These are phyloP conservation scores for Petrolisthes manimaculis DNA, from an alignment of 2,888 invertebrate species.

Conservation along the genomic window DNA sequence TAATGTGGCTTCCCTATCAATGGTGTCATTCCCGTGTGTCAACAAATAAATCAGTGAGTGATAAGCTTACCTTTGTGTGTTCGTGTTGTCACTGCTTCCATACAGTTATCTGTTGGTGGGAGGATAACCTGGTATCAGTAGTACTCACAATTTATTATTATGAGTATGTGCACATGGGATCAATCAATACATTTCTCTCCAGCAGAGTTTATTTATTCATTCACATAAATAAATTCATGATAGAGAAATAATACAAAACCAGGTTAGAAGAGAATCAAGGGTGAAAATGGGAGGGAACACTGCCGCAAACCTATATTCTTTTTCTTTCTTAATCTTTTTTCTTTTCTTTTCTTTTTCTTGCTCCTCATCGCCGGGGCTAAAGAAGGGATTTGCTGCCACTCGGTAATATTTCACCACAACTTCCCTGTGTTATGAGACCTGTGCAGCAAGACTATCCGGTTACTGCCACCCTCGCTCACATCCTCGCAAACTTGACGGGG, in stretches of 20 bases:
- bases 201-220: neutral
- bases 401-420: no score
- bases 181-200: neutral
- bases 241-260: neutral
- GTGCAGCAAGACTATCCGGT: no score
- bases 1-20: no score
- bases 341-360: neutral
- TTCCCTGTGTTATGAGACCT: no score
- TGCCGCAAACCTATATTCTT: neutral
- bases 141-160: neutral
- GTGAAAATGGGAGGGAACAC: neutral
- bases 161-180: neutral
- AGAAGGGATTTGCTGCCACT: no score
- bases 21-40: no score
- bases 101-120: neutral
- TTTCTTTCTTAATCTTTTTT: neutral
- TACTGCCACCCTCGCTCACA: no score
- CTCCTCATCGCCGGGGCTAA: neutral
- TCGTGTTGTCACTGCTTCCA: neutral
- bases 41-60: neutral
- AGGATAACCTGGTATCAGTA: neutral
- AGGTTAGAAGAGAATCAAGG: neutral
- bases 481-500: no score
- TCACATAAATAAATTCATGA: neutral
- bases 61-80: neutral